Conservation (phyloP, 2,888 invertebrate genomes). For the Myopa testacea region DNA sequence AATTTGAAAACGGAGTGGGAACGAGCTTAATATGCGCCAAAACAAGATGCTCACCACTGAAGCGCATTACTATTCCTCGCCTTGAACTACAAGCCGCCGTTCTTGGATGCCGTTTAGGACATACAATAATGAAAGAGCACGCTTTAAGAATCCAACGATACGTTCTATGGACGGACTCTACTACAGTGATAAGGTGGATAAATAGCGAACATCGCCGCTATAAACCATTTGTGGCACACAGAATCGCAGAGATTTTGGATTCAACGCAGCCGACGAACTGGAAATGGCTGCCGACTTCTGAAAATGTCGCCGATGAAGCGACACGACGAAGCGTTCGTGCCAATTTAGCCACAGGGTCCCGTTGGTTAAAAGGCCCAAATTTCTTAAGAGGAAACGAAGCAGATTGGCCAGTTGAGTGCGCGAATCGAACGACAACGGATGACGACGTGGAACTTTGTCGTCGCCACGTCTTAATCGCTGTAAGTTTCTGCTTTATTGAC, state of each 20-base stretch:
- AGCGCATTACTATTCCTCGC: too few species aligned
- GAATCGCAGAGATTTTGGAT: not conserved
- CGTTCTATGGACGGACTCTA: conserved; percentile 13
- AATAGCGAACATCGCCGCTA: not conserved
- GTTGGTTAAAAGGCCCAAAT: too few species aligned
- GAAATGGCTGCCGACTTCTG: conserved; percentile 7
- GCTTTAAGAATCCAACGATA: not conserved
- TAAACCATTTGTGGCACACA: conserved; percentile 13
- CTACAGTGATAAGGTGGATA: conserved; percentile 3
- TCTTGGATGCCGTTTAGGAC: conserved; percentile 38
- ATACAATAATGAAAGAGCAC: conserved; percentile 29
- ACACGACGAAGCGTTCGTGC: too few species aligned
- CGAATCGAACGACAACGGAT: not conserved
- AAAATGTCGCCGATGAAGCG: conserved; percentile 28
- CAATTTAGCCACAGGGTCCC: too few species aligned
- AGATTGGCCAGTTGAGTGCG: not conserved
- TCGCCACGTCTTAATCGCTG: conserved; percentile 16
- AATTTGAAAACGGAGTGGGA: not conserved
- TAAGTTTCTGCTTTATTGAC: conserved; percentile 21
- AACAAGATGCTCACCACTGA: conserved; percentile 41
- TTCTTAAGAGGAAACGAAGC: too few species aligned
- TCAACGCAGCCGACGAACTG: too few species aligned
- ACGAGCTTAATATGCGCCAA: not conserved
- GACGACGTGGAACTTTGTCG: conserved; percentile 24
- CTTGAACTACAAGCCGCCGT: too few species aligned